Evolutionary conservation across 2,888 invertebrate species (phyloP), one percentile per base, ranked within the genome.

Genomic region (Blomia tropicalis): DNA sequence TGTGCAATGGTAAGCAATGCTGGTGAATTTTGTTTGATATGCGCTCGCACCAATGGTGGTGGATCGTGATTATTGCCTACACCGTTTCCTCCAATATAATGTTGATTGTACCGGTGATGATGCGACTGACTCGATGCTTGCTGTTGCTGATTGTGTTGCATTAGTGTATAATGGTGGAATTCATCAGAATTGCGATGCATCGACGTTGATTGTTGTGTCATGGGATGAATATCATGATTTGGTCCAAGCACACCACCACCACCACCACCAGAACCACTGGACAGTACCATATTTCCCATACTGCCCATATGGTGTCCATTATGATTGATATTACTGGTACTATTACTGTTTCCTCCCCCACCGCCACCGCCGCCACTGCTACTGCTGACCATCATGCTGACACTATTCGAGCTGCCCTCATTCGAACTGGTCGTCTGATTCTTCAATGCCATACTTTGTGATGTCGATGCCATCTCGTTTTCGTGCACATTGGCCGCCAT

Each of bases 351-450:
- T 14, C 14, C 14, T 41, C 14, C 41, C 41, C 41, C 47, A 41
- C 60, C 30, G 56, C 58, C 36, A 29, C 62, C 22, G 5, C 63
- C 62, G 31, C 60, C 63, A 30, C 41, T 27, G 62, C 62, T 19
- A 29, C 32, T 19, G n/a, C n/a, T n/a, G n/a, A n/a, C n/a, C 36
- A 17, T 36, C 7, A 36, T 32, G 22, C 19, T 53, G 14, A 36
- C 14, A 56, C 19, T 53, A 17, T 19, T 59, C 58, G 53, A 59
- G 53, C 36, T 59, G 56, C 30, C 44, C n/a, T 32, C 59, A 25
- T 25, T 53, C 11, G 14, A 14, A 23, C 31, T 27, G 27, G 22
- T 5, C 4, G 7, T 27, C 7, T 5, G 27, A 25, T 43, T 59
- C 7, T 25, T 27, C 7, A 53, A 17, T 17, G 4, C 17, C 7